These are phyloP conservation scores for Julus scandinavius DNA, from an alignment of 2,888 invertebrate genomes.

Conservation along the genomic window DNA sequence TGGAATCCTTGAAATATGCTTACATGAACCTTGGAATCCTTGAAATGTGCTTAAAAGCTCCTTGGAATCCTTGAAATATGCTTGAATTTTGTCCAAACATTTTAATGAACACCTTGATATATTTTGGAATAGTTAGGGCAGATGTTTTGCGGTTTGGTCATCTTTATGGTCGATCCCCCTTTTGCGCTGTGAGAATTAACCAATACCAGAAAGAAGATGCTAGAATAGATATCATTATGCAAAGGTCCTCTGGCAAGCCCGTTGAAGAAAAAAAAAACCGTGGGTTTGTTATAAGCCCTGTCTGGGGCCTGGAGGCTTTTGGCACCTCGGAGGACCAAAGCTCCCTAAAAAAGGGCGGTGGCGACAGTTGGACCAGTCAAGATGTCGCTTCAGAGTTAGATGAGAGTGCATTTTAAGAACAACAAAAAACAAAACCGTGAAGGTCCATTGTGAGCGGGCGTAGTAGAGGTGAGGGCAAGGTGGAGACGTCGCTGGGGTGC, in stretches of 20 bases:
- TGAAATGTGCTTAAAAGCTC: too few relatives aligned
- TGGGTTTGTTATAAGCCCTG: conserved; percentile 1
- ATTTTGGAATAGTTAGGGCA: too few relatives aligned
- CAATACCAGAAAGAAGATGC: background rate
- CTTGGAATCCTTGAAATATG: too few relatives aligned
- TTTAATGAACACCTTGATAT: too few relatives aligned
- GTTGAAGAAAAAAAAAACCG: background rate
- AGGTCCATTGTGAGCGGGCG: conserved; percentile 39
- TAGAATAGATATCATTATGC: background rate
- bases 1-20: too few relatives aligned
- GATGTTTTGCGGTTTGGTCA: too few relatives aligned
- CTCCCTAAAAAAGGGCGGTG: conserved; percentile 45
- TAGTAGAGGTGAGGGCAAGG: background rate
- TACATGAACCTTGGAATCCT: too few relatives aligned
- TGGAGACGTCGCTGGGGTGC: conserved; percentile 16
- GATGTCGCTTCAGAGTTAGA: conserved; percentile 43
- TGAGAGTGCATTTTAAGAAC: conserved; percentile 44
- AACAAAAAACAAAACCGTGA: conserved; percentile 25
- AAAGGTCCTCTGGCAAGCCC: conserved; percentile 27
- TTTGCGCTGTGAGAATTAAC: background rate
- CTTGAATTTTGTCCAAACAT: too few relatives aligned
- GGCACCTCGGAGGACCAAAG: conserved; percentile 39
- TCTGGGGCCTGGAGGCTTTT: background rate
- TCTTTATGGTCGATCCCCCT: too few relatives aligned
- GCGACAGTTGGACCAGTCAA: conserved; percentile 52